Conservation (phyloP, 2,888 invertebrate species). For the Apamea crenata region DNA sequence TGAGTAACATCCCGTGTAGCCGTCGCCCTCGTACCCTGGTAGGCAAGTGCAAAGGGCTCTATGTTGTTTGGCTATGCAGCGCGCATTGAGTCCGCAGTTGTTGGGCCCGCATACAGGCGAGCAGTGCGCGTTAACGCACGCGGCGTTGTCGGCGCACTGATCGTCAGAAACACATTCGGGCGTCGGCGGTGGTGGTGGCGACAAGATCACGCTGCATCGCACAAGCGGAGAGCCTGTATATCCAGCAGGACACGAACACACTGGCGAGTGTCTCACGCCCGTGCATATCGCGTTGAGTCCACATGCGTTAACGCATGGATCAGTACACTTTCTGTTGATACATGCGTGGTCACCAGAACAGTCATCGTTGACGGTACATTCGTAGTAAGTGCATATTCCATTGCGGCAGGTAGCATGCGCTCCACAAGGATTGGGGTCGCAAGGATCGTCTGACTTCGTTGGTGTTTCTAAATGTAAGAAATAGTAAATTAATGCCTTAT, state of each 20-base stretch:
- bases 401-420: slow-evolving; percentile 92
- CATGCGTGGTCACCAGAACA: slow-evolving; percentile 95
- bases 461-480: slow-evolving; percentile 74
- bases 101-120: slow-evolving; percentile 93
- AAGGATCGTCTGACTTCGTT: slow-evolving; percentile 89
- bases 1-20: slow-evolving; percentile 94
- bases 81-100: slow-evolving; percentile 94
- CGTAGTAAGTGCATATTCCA: slow-evolving; percentile 94
- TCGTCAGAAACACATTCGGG: slow-evolving; percentile 94
- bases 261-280: slow-evolving; percentile 92
- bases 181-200: slow-evolving; percentile 90
- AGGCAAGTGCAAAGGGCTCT: slow-evolving; percentile 95
- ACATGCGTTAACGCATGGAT: slow-evolving; percentile 95
- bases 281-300: slow-evolving; percentile 96
- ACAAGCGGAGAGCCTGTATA: slow-evolving; percentile 95
- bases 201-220: slow-evolving; percentile 90
- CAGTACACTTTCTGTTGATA: slow-evolving; percentile 95
- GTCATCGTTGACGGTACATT: slow-evolving; percentile 96
- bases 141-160: slow-evolving; percentile 95
- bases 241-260: slow-evolving; percentile 95
- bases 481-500: not conserved
- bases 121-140: slow-evolving; percentile 94
- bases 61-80: slow-evolving; percentile 94
- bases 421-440: slow-evolving; percentile 93
- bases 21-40: slow-evolving; percentile 96